phyloP scores from a whole-genome alignment of 2,113 vertebrate genomes.

The Serinus canaria region DNA sequence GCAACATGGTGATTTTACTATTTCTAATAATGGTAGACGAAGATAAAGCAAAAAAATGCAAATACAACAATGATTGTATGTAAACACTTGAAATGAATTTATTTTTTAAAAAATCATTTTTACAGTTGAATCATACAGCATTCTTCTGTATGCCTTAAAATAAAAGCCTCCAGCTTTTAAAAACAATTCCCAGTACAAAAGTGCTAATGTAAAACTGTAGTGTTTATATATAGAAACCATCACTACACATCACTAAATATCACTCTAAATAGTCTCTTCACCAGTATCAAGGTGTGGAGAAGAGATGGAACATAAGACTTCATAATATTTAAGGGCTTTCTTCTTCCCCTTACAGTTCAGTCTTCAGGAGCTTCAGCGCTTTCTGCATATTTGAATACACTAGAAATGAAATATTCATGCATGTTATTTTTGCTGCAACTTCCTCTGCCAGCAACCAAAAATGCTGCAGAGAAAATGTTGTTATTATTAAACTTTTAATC shows the following conservation, averaged over 20 bases:
- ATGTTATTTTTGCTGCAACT: constrained; percentile 22
- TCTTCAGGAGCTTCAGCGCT: constrained; percentile 78
- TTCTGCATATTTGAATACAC: constrained; percentile 81
- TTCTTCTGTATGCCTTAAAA: constrained; percentile 42
- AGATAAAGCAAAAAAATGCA: not conserved
- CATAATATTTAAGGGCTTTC: not conserved
- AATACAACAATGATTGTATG: not conserved
- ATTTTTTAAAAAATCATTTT: constrained; percentile 68
- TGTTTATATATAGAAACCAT: not conserved
- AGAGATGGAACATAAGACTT: not conserved
- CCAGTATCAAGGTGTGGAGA: not conserved
- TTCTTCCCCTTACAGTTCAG: constrained; percentile 72
- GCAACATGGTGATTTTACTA: not conserved
- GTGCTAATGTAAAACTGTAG: constrained; percentile 47
- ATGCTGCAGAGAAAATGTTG: not conserved
- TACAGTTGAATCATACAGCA: constrained; percentile 42
- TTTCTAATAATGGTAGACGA: not conserved
- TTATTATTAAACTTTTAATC: not conserved
- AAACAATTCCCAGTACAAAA: constrained; percentile 55
- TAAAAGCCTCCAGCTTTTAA: constrained; percentile 53
- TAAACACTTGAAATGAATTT: constrained; percentile 72
- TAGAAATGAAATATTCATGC: constrained; percentile 39
- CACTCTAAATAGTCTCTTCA: constrained; percentile 12
- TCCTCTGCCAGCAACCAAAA: not conserved
- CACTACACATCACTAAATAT: not conserved